A percentile compares a stretch with the other conserved stretches of the same genome.
Conservation (phyloP, 2,113 vertebrate genomes). For the Myxocyprinus asiaticus region DNA sequence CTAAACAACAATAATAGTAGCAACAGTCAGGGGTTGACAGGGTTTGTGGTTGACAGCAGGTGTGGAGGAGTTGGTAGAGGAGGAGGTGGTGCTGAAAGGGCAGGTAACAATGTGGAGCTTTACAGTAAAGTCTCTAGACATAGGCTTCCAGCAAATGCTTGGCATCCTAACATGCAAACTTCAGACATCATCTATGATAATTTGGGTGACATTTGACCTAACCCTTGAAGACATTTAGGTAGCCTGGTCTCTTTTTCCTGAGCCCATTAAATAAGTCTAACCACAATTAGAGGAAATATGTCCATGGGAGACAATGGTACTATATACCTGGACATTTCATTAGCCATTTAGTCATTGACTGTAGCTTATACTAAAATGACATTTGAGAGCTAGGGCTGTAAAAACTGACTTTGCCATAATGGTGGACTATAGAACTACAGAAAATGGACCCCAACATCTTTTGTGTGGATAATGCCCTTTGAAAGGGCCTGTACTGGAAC, state of each 20-base stretch:
- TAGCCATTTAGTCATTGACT: too few species aligned
- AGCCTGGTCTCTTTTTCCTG: too few species aligned
- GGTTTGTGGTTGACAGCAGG: background rate
- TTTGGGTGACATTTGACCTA: constrained; percentile 71
- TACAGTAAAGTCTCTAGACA: constrained; percentile 84
- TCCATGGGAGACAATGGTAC: background rate
- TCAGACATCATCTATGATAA: constrained; percentile 80
- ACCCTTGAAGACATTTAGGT: background rate
- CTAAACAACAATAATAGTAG: constrained; percentile 78
- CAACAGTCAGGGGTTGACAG: constrained; percentile 41
- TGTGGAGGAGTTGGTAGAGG: constrained; percentile 6
- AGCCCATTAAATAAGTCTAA: too few species aligned
- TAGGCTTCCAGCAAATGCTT: constrained; percentile 49
- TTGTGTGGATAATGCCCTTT: constrained; percentile 30
- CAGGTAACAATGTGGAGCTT: constrained; percentile 64
- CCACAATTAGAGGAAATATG: too few species aligned
- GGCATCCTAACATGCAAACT: constrained; percentile 58
- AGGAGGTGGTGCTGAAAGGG: constrained; percentile 37
- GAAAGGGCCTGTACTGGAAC: constrained; percentile 25
- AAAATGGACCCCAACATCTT: background rate
- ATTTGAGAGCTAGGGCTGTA: background rate
- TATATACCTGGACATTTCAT: background rate
- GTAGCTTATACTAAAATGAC: background rate
- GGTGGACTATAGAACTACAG: constrained; percentile 24
- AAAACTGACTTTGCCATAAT: constrained; percentile 4